These are phyloP conservation scores for Sylvilagus bachmani DNA, from an alignment of 2,113 vertebrate species.

Conservation along the genomic window DNA sequence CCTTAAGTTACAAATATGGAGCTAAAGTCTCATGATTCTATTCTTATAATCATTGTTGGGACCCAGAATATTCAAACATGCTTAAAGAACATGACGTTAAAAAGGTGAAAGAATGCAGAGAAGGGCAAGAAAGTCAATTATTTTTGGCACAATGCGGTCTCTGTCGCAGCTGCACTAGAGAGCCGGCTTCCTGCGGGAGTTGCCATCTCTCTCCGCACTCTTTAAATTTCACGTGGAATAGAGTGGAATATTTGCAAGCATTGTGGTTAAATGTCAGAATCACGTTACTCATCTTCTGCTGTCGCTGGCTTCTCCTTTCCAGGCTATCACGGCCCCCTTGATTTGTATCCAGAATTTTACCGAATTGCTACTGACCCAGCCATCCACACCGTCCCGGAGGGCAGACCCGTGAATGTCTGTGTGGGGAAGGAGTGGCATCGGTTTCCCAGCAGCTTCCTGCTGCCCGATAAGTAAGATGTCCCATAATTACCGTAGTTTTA, in stretches of 20 bases:
- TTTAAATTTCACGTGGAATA: neutral
- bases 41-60: constrained; percentile 10
- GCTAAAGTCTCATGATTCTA: constrained; percentile 1
- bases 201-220: neutral
- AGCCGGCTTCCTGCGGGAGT: neutral
- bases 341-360: constrained; percentile 98
- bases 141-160: constrained; percentile 25
- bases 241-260: accelerated
- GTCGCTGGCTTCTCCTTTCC: constrained; percentile 23
- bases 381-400: constrained; percentile 94
- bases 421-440: constrained; percentile 99
- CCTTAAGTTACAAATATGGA: neutral
- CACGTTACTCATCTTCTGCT: constrained; percentile 14
- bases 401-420: constrained; percentile 94
- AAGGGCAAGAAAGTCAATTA: constrained; percentile 10
- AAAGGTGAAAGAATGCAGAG: neutral
- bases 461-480: constrained; percentile 95
- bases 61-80: constrained; percentile 37
- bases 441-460: constrained; percentile 97
- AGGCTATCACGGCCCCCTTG: constrained; percentile 98
- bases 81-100: neutral
- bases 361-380: constrained; percentile 95
- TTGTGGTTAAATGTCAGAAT: constrained; percentile 45
- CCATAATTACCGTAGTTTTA: constrained; percentile 45
- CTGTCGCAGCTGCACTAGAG: neutral